These are phyloP conservation scores for Agrypnus murinus DNA, from an alignment of 2,888 invertebrate species.

Conservation along the genomic window DNA sequence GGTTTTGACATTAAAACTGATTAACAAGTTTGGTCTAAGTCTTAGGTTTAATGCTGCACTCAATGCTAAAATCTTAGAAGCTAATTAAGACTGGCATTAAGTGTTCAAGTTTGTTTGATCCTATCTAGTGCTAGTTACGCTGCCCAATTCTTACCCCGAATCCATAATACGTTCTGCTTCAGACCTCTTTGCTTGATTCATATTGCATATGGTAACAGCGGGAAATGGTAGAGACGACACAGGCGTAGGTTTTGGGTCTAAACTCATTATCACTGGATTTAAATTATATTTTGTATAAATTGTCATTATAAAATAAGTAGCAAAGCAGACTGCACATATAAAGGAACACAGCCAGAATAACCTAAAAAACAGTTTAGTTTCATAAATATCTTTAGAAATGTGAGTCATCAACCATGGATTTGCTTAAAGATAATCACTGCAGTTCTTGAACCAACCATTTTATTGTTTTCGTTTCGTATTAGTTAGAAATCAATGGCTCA, in stretches of 20 bases:
- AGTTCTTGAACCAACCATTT: no score
- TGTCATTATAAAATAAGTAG: slow-evolving; percentile 82
- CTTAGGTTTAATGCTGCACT: no score
- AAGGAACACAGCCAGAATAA: slow-evolving; percentile 84
- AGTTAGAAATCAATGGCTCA: no score
- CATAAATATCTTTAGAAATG: background rate
- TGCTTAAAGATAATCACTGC: no score
- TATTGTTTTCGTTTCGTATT: no score
- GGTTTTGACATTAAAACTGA: no score
- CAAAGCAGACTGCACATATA: slow-evolving; percentile 77
- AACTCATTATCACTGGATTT: slow-evolving; percentile 85
- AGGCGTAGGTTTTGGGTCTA: slow-evolving; percentile 82
- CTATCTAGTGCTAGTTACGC: no score
- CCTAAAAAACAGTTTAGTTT: slow-evolving; percentile 67
- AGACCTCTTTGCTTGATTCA: slow-evolving; percentile 83
- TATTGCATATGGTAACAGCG: slow-evolving; percentile 88
- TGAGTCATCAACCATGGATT: no score
- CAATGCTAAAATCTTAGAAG: no score
- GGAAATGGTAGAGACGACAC: slow-evolving; percentile 86
- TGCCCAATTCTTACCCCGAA: slow-evolving; percentile 42
- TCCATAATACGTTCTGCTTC: slow-evolving; percentile 73
- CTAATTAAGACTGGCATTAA: no score
- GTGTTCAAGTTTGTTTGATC: no score
- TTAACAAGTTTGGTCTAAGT: no score
- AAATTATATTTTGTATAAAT: slow-evolving; percentile 83